Conservation (phyloP, 2,797 vertebrate species). For the Pipistrellus pipistrellus region DNA sequence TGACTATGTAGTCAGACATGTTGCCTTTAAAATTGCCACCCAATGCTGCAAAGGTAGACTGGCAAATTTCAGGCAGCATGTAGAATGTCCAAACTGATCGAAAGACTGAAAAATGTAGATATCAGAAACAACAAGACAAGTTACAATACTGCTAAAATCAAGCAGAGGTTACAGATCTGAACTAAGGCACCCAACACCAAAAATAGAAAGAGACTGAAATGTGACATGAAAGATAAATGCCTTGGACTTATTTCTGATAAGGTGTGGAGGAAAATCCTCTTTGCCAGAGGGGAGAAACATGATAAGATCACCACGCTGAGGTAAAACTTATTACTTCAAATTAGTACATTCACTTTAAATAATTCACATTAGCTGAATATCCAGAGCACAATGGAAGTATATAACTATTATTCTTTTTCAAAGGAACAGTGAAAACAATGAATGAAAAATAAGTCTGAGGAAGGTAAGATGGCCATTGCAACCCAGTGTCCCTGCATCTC, state of each 20-base stretch:
- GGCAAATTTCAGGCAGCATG: background rate
- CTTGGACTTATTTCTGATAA: slow-evolving; percentile 16
- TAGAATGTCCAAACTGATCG: background rate
- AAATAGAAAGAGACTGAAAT: background rate
- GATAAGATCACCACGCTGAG: background rate
- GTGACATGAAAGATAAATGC: background rate
- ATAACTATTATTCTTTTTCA: background rate
- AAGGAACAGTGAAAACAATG: background rate
- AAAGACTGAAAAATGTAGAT: background rate
- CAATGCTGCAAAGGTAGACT: background rate
- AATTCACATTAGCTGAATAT: slow-evolving; percentile 45
- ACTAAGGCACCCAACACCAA: background rate
- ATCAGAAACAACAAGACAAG: background rate
- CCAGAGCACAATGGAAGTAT: background rate
- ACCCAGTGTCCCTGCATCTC: background rate
- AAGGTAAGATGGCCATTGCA: background rate
- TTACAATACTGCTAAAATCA: background rate
- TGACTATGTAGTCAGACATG: background rate
- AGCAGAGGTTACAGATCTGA: background rate
- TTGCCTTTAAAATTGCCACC: background rate
- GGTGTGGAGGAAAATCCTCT: background rate
- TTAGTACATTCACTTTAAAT: background rate
- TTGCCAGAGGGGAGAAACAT: background rate
- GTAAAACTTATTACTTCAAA: slow-evolving; percentile 34
- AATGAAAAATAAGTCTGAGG: background rate